phyloP scores from a whole-genome alignment of 2,888 invertebrate species.

The Plebejus anna region DNA sequence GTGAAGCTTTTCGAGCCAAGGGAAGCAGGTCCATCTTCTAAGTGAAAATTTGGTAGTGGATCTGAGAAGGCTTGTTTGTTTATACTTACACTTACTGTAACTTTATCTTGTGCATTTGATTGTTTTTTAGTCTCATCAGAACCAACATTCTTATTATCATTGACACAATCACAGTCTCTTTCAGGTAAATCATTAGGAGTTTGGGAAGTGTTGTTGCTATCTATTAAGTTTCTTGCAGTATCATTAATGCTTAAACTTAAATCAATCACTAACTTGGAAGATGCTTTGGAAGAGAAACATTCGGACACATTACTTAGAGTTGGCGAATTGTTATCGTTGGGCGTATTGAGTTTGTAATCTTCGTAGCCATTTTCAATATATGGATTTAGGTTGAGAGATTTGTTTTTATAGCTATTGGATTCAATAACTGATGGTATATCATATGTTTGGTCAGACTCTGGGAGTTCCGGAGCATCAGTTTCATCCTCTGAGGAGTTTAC shows the following conservation, averaged over 20 bases:
- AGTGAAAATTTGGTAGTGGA: constrained; percentile 42
- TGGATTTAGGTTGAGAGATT: constrained; percentile 39
- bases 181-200: constrained; percentile 56
- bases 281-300: constrained; percentile 40
- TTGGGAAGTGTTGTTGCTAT: constrained; percentile 38
- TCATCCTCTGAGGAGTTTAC: constrained; percentile 51
- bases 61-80: constrained; percentile 45
- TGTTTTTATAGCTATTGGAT: constrained; percentile 13
- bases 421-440: constrained; percentile 37
- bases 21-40: constrained; percentile 55
- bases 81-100: constrained; percentile 45
- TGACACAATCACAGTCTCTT: constrained; percentile 53
- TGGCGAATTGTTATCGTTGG: constrained; percentile 40
- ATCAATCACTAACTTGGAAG: constrained; percentile 57
- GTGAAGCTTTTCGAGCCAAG: constrained; percentile 65
- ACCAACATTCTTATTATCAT: constrained; percentile 25
- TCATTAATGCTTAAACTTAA: constrained; percentile 57
- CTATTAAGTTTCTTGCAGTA: constrained; percentile 43
- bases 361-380: constrained; percentile 35
- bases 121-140: constrained; percentile 39
- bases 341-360: constrained; percentile 32
- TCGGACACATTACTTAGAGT: constrained; percentile 42
- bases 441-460: constrained; percentile 52
- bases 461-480: constrained; percentile 58
- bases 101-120: constrained; percentile 41